Evolutionary conservation across 1,140 invertebrate genomes (phyloP).

Genomic region (Megalonaias nervosa): DNA sequence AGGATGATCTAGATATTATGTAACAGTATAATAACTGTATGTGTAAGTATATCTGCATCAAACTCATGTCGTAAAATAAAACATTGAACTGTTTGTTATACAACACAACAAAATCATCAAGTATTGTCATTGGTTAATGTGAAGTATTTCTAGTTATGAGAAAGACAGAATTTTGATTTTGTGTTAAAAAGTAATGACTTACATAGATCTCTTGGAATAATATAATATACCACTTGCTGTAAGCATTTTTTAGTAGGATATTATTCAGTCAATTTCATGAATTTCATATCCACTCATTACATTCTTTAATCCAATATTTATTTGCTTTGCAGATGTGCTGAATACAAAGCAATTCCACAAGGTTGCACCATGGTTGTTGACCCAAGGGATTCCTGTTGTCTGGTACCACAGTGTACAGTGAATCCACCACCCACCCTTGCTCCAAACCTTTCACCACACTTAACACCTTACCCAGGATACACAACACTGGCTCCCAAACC

Average conservation of each 20-base stretch:
- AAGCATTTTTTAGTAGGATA: background rate
- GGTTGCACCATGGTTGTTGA: slow-evolving; percentile 51
- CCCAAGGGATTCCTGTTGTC: slow-evolving; percentile 51
- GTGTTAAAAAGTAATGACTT: no score
- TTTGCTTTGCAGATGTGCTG: slow-evolving; percentile 49
- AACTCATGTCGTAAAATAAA: no score
- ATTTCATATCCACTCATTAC: background rate
- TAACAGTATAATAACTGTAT: no score
- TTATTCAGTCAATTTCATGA: background rate
- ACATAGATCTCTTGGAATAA: background rate
- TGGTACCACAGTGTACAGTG: slow-evolving; percentile 44
- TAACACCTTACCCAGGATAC: slow-evolving; percentile 14
- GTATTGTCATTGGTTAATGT: background rate
- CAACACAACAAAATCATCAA: background rate
- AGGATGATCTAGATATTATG: no score
- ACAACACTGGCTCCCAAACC: slow-evolving; percentile 28
- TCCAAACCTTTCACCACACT: background rate
- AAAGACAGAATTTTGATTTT: background rate
- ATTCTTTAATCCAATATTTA: background rate
- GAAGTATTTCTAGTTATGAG: background rate
- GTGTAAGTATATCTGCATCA: no score
- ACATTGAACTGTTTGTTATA: no score
- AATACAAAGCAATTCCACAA: slow-evolving; percentile 41
- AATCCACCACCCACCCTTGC: background rate
- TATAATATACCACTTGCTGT: background rate